A percentile compares a stretch with the other conserved stretches of the same genome.
These are phyloP conservation scores for Drosophila lini DNA, from an alignment of 1,140 invertebrate genomes.

Conservation along the genomic window DNA sequence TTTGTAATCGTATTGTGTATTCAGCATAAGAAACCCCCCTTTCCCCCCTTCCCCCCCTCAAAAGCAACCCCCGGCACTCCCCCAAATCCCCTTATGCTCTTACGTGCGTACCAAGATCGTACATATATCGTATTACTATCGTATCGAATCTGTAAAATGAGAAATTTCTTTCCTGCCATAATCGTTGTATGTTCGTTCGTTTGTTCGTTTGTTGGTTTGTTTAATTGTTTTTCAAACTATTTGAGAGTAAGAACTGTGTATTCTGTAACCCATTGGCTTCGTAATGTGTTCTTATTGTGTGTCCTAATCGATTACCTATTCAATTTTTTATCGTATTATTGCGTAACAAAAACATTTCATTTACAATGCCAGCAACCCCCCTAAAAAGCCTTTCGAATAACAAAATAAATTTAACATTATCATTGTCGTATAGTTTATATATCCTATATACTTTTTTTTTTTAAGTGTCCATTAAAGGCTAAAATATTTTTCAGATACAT, in stretches of 20 bases:
- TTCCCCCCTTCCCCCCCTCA: not conserved
- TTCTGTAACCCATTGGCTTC: constrained; percentile 72
- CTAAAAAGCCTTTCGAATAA: not conserved
- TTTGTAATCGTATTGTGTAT: constrained; percentile 37
- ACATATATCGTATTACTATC: constrained; percentile 38
- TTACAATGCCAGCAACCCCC: constrained; percentile 15
- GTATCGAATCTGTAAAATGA: constrained; percentile 40
- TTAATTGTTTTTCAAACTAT: constrained; percentile 40
- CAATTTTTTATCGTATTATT: constrained; percentile 34
- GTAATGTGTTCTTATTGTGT: constrained; percentile 73
- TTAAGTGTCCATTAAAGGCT: constrained; percentile 32
- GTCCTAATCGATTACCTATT: constrained; percentile 36
- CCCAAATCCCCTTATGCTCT: constrained; percentile 14
- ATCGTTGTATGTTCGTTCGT: constrained; percentile 76
- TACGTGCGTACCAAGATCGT: constrained; percentile 38
- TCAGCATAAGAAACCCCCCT: constrained; percentile 24
- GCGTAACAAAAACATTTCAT: constrained; percentile 27
- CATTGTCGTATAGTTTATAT: constrained; percentile 32
- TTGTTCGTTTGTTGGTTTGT: constrained; percentile 67
- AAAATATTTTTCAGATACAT: constrained; percentile 8
- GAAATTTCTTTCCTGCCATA: constrained; percentile 63
- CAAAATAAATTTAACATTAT: constrained; percentile 19
- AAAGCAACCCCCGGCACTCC: not conserved
- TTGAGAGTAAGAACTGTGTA: constrained; percentile 74
- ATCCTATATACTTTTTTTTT: constrained; percentile 1